A percentile compares a stretch with the other conserved stretches of the same genome.
phyloP scores from a whole-genome alignment of 2,888 invertebrate genomes.

The Cosmorhoe ocellata region DNA sequence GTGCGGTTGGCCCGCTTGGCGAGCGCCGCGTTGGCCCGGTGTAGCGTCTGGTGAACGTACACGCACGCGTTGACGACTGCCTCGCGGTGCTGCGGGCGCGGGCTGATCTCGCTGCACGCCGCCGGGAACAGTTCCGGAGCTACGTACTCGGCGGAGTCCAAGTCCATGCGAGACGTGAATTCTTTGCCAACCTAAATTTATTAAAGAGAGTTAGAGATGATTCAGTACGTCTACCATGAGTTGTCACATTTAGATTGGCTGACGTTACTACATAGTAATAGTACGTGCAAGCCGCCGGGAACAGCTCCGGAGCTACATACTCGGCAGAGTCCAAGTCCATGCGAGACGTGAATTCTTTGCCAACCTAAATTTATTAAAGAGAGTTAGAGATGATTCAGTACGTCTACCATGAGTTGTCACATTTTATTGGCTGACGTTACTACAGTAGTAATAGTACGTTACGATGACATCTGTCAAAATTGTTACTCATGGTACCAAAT shows the following conservation, averaged over 20 bases:
- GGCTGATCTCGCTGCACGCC: slow-evolving; percentile 89
- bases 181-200: slow-evolving; percentile 90
- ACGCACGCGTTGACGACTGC: slow-evolving; percentile 99
- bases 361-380: slow-evolving; percentile 79
- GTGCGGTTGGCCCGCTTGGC: slow-evolving; percentile 96
- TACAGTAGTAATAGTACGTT: too few species aligned
- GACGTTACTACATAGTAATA: too few species aligned
- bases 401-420: too few species aligned
- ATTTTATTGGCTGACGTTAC: too few species aligned
- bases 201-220: too few species aligned
- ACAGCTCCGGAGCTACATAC: slow-evolving; percentile 94
- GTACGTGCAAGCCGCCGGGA: slow-evolving; percentile 95
- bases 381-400: too few species aligned
- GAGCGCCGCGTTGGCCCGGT: slow-evolving; percentile 95
- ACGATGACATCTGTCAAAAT: too few species aligned
- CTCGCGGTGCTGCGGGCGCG: slow-evolving; percentile 92
- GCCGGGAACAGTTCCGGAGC: slow-evolving; percentile 96
- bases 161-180: slow-evolving; percentile 97
- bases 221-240: too few species aligned
- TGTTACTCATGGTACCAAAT: too few species aligned
- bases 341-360: slow-evolving; percentile 97
- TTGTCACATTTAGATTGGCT: too few species aligned
- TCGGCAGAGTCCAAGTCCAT: slow-evolving; percentile 95
- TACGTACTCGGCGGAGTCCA: slow-evolving; percentile 93
- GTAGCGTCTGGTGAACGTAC: slow-evolving; percentile 98